Percentiles rank a stretch among this genome's conserved stretches.
phyloP scores from a whole-genome alignment of 2,888 invertebrate genomes.

The Eilema sororculum region DNA sequence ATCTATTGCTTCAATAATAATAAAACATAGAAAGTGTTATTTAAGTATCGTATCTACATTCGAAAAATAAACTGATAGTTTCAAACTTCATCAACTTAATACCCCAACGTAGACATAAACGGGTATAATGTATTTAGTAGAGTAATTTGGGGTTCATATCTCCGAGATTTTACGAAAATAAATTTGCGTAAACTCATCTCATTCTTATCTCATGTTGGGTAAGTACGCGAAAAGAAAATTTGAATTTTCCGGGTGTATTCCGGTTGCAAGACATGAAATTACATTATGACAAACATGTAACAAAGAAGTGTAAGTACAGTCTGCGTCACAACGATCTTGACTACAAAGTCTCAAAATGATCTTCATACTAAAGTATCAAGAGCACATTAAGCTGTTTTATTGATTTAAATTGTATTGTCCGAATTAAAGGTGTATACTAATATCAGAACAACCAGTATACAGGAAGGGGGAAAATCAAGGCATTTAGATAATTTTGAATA shows the following conservation, averaged over 20 bases:
- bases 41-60: background rate
- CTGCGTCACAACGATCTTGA: no score
- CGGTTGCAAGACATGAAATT: slow-evolving; percentile 53
- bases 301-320: slow-evolving; percentile 21
- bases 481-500: no score
- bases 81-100: background rate
- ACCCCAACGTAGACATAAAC: background rate
- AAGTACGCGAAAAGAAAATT: slow-evolving; percentile 45
- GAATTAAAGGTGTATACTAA: no score
- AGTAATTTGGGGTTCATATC: slow-evolving; percentile 4
- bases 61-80: background rate
- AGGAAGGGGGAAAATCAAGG: no score
- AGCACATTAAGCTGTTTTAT: no score
- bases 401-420: no score
- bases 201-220: slow-evolving; percentile 63
- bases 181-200: slow-evolving; percentile 62
- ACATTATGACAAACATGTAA: slow-evolving; percentile 38
- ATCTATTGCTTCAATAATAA: slow-evolving; percentile 17
- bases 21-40: background rate
- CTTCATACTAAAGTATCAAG: no score
- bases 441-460: no score
- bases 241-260: slow-evolving; percentile 55
- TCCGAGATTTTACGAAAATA: slow-evolving; percentile 2
- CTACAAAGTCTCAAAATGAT: no score
- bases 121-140: background rate